Percentiles rank a stretch among this genome's conserved stretches.
These are phyloP conservation scores for Loris lydekkerianus DNA, from an alignment of 2,797 vertebrate species.

Conservation along the genomic window DNA sequence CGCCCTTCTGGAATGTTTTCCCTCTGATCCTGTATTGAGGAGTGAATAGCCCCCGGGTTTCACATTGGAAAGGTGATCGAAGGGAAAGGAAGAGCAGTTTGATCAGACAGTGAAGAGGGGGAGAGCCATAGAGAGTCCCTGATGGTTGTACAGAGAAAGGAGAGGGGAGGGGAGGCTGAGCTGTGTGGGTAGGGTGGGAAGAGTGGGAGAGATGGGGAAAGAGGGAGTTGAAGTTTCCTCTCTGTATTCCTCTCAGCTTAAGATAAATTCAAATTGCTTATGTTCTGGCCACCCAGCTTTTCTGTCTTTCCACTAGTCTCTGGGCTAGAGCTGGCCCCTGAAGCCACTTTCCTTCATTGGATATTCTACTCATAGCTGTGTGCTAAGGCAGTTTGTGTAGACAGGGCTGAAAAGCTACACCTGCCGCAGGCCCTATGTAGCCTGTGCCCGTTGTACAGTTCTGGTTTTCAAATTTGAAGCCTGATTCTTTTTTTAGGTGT, in stretches of 20 bases:
- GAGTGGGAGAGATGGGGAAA: not conserved
- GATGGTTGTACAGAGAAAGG: no score
- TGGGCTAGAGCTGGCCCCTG: not conserved
- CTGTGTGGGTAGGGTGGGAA: not conserved
- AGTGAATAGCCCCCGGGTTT: not conserved
- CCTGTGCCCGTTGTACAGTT: not conserved
- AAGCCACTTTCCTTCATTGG: not conserved
- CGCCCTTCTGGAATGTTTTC: no score
- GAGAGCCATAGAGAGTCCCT: fast-evolving
- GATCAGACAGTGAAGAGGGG: not conserved
- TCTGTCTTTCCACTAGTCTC: not conserved
- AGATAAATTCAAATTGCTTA: not conserved
- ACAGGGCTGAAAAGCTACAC: fast-evolving
- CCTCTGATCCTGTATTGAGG: not conserved
- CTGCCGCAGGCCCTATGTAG: fast-evolving
- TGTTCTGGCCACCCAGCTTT: not conserved
- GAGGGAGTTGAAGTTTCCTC: not conserved
- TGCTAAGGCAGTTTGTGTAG: not conserved
- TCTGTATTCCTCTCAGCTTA: not conserved
- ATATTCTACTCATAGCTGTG: not conserved
- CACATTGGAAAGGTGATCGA: not conserved
- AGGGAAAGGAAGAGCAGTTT: not conserved
- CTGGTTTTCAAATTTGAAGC: not conserved
- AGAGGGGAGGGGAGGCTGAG: not conserved
- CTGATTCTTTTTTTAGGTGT: not conserved